Conservation (phyloP, 2,888 invertebrate genomes). For the Cataglyphis rosenhaueri region DNA sequence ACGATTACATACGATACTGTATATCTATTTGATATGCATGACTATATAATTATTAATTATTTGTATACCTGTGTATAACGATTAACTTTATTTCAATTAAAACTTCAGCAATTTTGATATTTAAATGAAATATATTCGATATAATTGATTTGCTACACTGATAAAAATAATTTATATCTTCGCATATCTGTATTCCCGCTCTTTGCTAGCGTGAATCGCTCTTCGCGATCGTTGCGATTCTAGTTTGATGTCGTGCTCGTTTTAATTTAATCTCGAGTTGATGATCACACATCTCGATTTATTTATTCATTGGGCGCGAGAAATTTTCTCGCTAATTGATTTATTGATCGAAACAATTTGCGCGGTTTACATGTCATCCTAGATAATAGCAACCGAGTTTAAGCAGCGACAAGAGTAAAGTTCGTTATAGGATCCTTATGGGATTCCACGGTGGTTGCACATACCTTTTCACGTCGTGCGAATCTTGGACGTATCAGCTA, state of each 20-base stretch:
- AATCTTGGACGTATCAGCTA: constrained; percentile 39
- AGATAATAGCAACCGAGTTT: not conserved
- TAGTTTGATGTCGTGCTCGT: not conserved
- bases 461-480: constrained; percentile 4
- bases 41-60: not conserved
- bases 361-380: not conserved
- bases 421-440: constrained; percentile 54
- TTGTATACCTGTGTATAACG: not conserved
- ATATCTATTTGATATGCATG: not conserved
- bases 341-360: not conserved
- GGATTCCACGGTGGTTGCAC: constrained; percentile 49
- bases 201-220: not conserved
- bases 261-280: not conserved
- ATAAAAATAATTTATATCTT: constrained; percentile 19
- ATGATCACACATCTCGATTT: not conserved
- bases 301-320: not conserved
- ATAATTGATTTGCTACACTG: not conserved
- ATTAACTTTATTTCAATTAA: constrained; percentile 17
- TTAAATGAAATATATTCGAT: not conserved
- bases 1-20: no score
- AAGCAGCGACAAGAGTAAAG: constrained; percentile 16
- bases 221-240: not conserved
- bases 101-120: not conserved
- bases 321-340: not conserved
- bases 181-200: not conserved